Evolutionary conservation across 2,797 vertebrate species (phyloP), one percentile per base, ranked within the genome.

Genomic region (Crenuchus spilurus): DNA sequence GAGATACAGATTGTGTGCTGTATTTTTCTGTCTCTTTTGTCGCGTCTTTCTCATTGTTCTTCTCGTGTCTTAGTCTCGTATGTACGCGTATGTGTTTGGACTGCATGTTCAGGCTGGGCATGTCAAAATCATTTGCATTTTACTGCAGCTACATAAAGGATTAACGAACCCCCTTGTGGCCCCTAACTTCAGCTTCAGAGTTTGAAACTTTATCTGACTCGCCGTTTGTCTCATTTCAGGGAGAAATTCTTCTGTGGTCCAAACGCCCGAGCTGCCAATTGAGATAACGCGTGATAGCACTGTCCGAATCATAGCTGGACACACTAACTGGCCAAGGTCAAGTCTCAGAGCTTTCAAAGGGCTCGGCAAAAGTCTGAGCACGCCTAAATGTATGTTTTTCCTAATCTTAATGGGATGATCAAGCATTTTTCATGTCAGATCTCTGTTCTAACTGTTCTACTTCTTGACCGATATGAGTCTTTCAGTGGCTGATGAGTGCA

Each of bases 161-260:
- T 73, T 73, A 49, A 69, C 31, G 41, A 14, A 75, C 35, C 20
- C 28, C 1, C 10, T 10, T 35, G 22, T 41, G 39, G 37, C 41
- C 31, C 48, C 42, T 42, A 58, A 31, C 42, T 26, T 33, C 14
- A 44, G 42, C n/a, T 74, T 2, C 20, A 42, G 18, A 49, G 46
- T 55, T 64, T 70, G 44, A 22, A 75, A 70, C 13, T 68, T 71
- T 61, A 60, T 70, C 77, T 71, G 57, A 60, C 51, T 60, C 67
- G 28, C 39, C 62, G 24, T 16, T 16, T 48, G 42, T 65, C 30
- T 68, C 58, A 42, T 58, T 60, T 48, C 60, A 41, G 70, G n/a
- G 37, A 51, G 49, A 28, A 42, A 33, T 48, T 42, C 31, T 37
- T 22, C 9, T 51, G 33, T 22, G 33, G 31, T 58, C 22, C 5